Evolutionary conservation across 2,113 vertebrate species (phyloP).

Genomic region (Ceyx melanurus): DNA sequence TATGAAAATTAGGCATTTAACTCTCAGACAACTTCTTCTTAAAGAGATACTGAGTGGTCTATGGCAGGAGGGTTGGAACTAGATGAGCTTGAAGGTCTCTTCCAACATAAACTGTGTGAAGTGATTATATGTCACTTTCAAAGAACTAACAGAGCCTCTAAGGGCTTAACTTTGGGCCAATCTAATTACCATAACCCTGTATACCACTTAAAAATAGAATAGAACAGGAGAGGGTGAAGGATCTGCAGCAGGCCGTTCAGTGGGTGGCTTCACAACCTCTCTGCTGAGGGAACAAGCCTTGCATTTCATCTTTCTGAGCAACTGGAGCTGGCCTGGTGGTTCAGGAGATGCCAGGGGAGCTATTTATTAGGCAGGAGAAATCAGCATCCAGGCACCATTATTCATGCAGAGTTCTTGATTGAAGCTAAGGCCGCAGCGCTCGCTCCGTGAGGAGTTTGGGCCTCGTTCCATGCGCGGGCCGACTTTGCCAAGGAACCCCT

Average conservation of each 20-base stretch:
- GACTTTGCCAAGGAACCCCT: background rate
- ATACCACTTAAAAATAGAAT: background rate
- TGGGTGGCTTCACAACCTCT: background rate
- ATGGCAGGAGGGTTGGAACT: background rate
- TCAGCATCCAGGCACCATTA: background rate
- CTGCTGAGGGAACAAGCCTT: background rate
- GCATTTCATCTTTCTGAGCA: background rate
- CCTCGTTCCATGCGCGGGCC: background rate
- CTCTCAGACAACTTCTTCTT: background rate
- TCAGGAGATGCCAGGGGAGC: background rate
- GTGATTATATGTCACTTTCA: background rate
- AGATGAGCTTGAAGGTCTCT: background rate
- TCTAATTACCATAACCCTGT: background rate
- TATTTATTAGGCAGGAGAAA: conserved; percentile 19
- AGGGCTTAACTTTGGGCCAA: background rate
- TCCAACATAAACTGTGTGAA: background rate
- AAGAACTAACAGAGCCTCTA: background rate
- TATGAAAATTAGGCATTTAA: fast-evolving
- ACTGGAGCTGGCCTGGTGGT: background rate
- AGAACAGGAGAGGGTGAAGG: background rate
- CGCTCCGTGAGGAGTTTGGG: background rate
- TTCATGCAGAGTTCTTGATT: background rate
- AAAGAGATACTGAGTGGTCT: background rate
- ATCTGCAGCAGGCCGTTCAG: background rate
- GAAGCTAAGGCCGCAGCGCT: background rate